Base-by-base conservation (phyloP, 2,113 vertebrate species). In the Zapus hudsonius region DNA sequence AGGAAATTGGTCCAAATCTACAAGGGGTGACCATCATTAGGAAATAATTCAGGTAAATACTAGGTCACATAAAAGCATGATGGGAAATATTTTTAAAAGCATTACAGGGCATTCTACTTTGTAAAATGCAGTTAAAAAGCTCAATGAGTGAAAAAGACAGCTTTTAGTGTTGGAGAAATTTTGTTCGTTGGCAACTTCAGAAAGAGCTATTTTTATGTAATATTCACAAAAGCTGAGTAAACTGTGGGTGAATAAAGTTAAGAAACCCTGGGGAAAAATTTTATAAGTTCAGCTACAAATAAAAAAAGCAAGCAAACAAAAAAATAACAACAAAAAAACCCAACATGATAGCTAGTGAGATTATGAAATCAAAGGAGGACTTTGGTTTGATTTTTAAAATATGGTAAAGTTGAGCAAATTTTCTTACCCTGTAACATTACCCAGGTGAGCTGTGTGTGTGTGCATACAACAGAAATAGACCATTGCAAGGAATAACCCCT, bases 381-480 rank as follows among this genome's bases (percentile, higher is more conserved):
- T 72, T 55, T 40, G 61, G 63, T 87, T 82, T 63, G 47, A n/a
- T 73, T 89, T 81, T 75, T 19, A 31, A 38, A 38, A 75, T 42
- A 6, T 23, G 42, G 20, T 79, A 20, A 29, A 55, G 38, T 47
- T 59, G 33, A 52, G 40, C 10, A 17, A 36, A 0, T 61, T 69
- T 38, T 19, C 27, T 5, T 31, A 17, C 15, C 31, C n/a, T 22
- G 6, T 19, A 15, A 13, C 52, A 52, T 8, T 52, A 52, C 11
- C 52, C 4, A 66, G 10, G 38, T 47, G 67, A 78, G 57, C 66
- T 31, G 7, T 17, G 8, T 0, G 59, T 61, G 4, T 10, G 16
- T 5, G 4, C 1, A 38, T 1, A 80, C 10, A 40, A 27, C 29
- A 61, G 67, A 38, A 64, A 36, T 15, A 64, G 63, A 22, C 3